These are phyloP conservation scores for Callipepla squamata DNA, from an alignment of 2,113 vertebrate species.

Conservation along the genomic window DNA sequence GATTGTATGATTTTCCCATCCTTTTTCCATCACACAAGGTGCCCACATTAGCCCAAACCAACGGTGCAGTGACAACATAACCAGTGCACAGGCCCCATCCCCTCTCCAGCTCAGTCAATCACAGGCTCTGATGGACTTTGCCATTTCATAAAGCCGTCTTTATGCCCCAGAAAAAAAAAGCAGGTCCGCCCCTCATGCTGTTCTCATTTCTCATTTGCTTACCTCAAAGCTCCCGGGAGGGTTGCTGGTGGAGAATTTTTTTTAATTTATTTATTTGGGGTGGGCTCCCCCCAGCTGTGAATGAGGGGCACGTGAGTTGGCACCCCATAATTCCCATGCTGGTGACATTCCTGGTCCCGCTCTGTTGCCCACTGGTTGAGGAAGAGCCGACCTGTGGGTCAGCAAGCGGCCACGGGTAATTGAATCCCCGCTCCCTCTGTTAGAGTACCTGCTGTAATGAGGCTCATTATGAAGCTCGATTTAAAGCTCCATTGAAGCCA, in stretches of 20 bases:
- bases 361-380: conserved; percentile 40
- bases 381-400: background rate
- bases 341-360: background rate
- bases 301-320: background rate
- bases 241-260: background rate
- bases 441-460: conserved; percentile 42
- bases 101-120: background rate
- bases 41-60: accelerated
- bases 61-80: background rate
- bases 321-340: conserved; percentile 7
- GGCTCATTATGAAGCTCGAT: conserved; percentile 41
- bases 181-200: no score
- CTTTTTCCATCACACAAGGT: accelerated
- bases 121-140: background rate
- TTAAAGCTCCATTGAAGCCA: conserved; percentile 51
- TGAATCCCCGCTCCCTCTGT: background rate
- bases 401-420: background rate
- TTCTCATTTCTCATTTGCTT: background rate
- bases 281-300: background rate
- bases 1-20: background rate
- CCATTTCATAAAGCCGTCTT: background rate
- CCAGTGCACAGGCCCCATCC: accelerated
- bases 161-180: background rate
- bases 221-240: background rate
- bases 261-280: background rate